Conservation (phyloP, 2,888 invertebrate genomes). For the Spisula subtruncata region DNA sequence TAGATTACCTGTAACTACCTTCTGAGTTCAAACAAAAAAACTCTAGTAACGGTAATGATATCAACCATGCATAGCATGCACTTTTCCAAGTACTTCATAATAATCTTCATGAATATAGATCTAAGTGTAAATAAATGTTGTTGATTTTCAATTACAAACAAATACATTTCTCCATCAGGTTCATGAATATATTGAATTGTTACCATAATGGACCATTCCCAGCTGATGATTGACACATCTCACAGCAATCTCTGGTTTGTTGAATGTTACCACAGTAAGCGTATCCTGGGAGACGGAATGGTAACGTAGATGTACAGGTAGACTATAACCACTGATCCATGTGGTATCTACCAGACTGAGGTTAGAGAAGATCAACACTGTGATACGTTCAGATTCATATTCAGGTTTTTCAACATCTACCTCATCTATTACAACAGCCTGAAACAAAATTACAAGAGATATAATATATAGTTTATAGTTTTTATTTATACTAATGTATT, state of each 20-base stretch:
- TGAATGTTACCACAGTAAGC: conserved; percentile 59
- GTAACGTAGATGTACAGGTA: conserved; percentile 82
- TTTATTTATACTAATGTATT: no score
- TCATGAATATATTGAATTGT: background rate
- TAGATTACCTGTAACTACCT: no score
- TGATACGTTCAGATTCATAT: conserved; percentile 72
- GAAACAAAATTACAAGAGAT: conserved; percentile 32
- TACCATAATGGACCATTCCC: conserved; percentile 47
- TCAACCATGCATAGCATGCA: no score
- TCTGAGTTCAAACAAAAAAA: no score
- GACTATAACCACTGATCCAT: conserved; percentile 62
- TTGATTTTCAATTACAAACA: no score
- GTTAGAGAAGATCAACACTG: conserved; percentile 71
- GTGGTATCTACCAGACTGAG: conserved; percentile 41
- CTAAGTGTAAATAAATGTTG: no score
- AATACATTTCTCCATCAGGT: no score
- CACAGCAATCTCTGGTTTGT: conserved; percentile 58
- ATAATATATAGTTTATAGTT: no score
- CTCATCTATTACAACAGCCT: conserved; percentile 73
- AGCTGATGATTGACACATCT: conserved; percentile 50
- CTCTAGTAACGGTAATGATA: no score
- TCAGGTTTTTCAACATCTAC: conserved; percentile 82
- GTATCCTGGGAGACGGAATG: conserved; percentile 72
- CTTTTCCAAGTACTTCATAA: no score
- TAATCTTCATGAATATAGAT: no score